Percentiles rank a stretch among this genome's conserved stretches.
Conservation (phyloP, 2,888 invertebrate genomes). For the Molorchus minor region DNA sequence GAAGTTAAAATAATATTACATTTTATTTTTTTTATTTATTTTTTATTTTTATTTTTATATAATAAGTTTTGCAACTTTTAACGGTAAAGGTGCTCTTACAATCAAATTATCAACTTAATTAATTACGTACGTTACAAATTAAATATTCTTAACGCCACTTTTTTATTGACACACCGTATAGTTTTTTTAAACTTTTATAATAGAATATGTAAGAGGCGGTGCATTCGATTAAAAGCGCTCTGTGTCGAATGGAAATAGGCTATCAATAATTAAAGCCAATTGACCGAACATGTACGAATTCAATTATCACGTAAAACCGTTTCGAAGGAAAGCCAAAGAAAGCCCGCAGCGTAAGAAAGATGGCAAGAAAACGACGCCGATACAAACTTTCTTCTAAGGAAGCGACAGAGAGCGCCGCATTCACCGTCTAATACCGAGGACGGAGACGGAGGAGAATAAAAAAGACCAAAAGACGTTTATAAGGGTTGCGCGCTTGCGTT, state of each 20-base stretch:
- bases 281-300: conserved; percentile 13
- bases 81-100: too few species aligned
- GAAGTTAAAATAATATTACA: too few species aligned
- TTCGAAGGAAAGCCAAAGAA: conserved; percentile 26
- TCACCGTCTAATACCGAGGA: conserved; percentile 18
- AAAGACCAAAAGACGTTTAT: conserved; percentile 59
- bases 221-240: too few species aligned
- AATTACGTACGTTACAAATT: too few species aligned
- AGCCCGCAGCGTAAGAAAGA: conserved; percentile 43
- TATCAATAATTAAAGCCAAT: conserved; percentile 11
- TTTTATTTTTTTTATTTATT: too few species aligned
- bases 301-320: conserved; percentile 37
- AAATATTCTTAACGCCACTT: too few species aligned
- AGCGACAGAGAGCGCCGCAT: conserved; percentile 38
- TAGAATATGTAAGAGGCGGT: too few species aligned
- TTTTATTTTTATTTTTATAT: too few species aligned
- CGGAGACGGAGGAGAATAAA: conserved; percentile 48
- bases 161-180: too few species aligned
- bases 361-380: conserved; percentile 48
- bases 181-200: too few species aligned
- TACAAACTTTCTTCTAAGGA: conserved; percentile 49
- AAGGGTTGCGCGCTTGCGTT: conserved; percentile 60
- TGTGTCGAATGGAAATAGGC: neutral
- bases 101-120: too few species aligned
- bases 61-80: too few species aligned